phyloP scores from a whole-genome alignment of 2,113 vertebrate species.

The Brachyhypopomus gauderio region DNA sequence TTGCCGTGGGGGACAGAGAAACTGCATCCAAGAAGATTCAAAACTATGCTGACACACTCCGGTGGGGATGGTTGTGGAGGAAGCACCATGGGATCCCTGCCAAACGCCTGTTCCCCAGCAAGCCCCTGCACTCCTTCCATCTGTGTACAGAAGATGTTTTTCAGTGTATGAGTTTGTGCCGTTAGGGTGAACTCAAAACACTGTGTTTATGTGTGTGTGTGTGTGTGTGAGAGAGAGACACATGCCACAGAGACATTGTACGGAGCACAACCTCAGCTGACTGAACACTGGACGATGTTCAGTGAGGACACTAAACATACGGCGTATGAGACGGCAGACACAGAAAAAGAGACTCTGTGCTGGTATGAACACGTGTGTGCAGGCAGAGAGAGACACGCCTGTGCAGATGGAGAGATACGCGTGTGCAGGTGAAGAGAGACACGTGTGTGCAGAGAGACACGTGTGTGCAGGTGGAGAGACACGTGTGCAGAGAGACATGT shows the following conservation, averaged over 20 bases:
- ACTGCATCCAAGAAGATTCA: slow-evolving; percentile 24
- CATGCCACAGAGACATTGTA: slow-evolving; percentile 19
- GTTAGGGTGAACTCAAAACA: slow-evolving; percentile 39
- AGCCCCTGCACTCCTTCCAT: background rate
- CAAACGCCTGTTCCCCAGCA: slow-evolving; percentile 6
- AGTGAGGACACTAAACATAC: no score
- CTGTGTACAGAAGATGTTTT: background rate
- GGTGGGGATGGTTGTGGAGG: slow-evolving; percentile 27
- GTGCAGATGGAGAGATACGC: no score
- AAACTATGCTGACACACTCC: slow-evolving; percentile 31
- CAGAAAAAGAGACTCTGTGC: no score
- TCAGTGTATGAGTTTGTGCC: slow-evolving; percentile 26
- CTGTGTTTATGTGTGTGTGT: slow-evolving; percentile 25
- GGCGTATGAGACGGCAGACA: no score
- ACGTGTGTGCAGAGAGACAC: slow-evolving; percentile 21
- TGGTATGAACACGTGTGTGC: no score
- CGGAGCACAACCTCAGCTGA: slow-evolving; percentile 38
- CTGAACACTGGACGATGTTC: background rate
- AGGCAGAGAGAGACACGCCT: no score
- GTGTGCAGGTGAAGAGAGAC: background rate
- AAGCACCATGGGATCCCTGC: slow-evolving; percentile 9
- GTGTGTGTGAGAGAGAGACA: background rate
- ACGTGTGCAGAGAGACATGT: slow-evolving; percentile 1
- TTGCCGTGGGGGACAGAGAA: slow-evolving; percentile 24
- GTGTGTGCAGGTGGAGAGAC: slow-evolving; percentile 24